Evolutionary conservation across 2,888 invertebrate species (phyloP).

Genomic region (Melanargia galathea): DNA sequence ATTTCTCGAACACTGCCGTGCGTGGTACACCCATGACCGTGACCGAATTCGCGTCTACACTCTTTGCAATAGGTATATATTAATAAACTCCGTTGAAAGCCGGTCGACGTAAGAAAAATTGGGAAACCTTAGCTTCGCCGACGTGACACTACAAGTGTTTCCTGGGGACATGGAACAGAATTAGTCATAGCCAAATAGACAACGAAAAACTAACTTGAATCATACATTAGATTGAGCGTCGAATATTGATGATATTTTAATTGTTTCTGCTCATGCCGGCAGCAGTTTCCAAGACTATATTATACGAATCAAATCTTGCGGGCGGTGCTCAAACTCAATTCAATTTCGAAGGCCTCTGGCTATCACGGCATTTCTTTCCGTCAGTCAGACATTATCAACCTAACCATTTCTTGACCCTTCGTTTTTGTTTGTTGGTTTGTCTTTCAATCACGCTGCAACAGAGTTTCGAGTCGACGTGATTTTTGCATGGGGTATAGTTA

Average conservation of each 20-base stretch:
- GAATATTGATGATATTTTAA: not conserved
- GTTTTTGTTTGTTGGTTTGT: too few species aligned
- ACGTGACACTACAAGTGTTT: slow-evolving; percentile 7
- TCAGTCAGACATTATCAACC: too few species aligned
- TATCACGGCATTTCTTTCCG: not conserved
- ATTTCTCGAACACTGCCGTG: slow-evolving; percentile 4
- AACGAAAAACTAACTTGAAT: slow-evolving; percentile 1
- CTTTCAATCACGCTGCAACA: too few species aligned
- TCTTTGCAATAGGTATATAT: slow-evolving; percentile 2
- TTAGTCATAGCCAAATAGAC: slow-evolving; percentile 6
- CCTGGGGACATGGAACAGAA: not conserved
- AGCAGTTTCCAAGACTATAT: not conserved
- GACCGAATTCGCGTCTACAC: slow-evolving; percentile 40
- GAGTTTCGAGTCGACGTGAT: too few species aligned
- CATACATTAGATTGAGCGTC: not conserved
- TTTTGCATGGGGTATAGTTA: too few species aligned
- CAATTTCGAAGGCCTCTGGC: not conserved
- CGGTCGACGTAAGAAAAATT: not conserved
- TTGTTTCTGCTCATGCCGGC: not conserved
- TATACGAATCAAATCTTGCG: not conserved
- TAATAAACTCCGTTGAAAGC: not conserved
- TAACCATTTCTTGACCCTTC: too few species aligned
- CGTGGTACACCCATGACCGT: slow-evolving; percentile 39
- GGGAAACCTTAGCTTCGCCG: not conserved
- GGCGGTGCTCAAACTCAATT: not conserved